Evolutionary conservation across 2,797 vertebrate species (phyloP).

Genomic region (Clamator glandarius): DNA sequence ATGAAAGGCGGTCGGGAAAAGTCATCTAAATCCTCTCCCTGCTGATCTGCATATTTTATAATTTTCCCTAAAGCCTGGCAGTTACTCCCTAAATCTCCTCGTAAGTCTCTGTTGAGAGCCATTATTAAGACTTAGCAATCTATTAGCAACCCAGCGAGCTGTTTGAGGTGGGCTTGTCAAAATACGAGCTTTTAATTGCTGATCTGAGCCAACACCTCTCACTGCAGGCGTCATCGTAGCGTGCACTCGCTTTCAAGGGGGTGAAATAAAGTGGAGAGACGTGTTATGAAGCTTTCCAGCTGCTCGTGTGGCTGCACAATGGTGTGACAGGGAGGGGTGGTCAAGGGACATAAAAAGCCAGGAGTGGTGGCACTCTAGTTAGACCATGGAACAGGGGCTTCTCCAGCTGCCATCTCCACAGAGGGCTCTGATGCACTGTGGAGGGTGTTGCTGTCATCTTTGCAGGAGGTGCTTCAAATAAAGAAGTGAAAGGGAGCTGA

Average conservation of each 20-base stretch:
- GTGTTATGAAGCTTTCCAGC: background rate
- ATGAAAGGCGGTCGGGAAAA: background rate
- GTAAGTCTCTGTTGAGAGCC: background rate
- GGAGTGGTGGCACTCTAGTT: background rate
- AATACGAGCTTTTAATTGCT: background rate
- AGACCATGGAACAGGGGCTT: accelerated
- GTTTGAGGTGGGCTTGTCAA: background rate
- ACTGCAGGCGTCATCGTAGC: accelerated
- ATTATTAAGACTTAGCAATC: background rate
- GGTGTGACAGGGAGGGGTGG: background rate
- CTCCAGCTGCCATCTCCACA: accelerated
- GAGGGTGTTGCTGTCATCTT: background rate
- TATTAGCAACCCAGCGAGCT: accelerated
- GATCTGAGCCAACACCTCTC: background rate
- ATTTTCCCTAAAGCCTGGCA: background rate
- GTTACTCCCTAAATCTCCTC: slow-evolving; percentile 25
- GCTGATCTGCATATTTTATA: slow-evolving; percentile 24
- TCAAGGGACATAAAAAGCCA: accelerated
- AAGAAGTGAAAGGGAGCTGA: background rate
- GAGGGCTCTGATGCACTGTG: accelerated
- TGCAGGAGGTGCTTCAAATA: background rate
- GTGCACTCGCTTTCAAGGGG: accelerated
- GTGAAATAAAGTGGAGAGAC: background rate
- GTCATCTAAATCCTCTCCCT: background rate
- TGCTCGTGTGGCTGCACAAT: accelerated